A percentile compares a stretch with the other conserved stretches of the same genome.
phyloP scores from a whole-genome alignment of 2,113 vertebrate genomes.

The Panthera tigris region DNA sequence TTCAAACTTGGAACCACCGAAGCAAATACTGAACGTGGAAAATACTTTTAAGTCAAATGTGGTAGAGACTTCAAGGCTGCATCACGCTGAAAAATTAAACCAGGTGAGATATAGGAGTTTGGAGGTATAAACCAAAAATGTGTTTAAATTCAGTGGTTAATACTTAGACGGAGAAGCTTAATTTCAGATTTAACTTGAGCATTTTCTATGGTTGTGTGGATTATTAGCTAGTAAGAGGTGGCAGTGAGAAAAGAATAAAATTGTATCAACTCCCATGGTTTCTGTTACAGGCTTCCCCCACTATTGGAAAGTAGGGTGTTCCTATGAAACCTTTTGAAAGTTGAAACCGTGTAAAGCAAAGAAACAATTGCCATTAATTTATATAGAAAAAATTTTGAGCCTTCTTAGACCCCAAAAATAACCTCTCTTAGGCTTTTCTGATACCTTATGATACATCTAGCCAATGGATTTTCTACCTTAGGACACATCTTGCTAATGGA shows the following conservation, averaged over 20 bases:
- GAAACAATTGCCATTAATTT: not conserved
- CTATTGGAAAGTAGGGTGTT: not conserved
- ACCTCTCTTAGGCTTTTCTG: not conserved
- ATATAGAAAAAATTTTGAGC: not conserved
- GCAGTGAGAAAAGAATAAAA: not conserved
- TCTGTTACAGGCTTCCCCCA: not conserved
- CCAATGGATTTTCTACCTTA: not conserved
- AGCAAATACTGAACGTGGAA: not conserved
- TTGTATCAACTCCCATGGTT: not conserved
- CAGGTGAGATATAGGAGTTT: conserved; percentile 72
- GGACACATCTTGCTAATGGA: not conserved
- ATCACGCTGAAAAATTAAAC: conserved; percentile 61
- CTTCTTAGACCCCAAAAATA: not conserved
- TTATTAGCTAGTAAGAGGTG: not conserved
- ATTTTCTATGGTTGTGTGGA: not conserved
- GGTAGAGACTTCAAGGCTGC: conserved; percentile 36
- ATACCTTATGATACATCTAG: not conserved
- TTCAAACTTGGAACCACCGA: conserved; percentile 4
- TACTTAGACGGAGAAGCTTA: not conserved
- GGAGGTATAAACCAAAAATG: not conserved
- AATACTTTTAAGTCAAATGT: conserved; percentile 23
- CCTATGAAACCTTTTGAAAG: not conserved
- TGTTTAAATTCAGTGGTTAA: not conserved
- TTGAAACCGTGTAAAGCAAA: not conserved
- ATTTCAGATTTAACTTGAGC: not conserved